Percentiles rank a stretch among this genome's conserved stretches.
phyloP scores from a whole-genome alignment of 2,888 invertebrate genomes.

The Autographa pulchrina region DNA sequence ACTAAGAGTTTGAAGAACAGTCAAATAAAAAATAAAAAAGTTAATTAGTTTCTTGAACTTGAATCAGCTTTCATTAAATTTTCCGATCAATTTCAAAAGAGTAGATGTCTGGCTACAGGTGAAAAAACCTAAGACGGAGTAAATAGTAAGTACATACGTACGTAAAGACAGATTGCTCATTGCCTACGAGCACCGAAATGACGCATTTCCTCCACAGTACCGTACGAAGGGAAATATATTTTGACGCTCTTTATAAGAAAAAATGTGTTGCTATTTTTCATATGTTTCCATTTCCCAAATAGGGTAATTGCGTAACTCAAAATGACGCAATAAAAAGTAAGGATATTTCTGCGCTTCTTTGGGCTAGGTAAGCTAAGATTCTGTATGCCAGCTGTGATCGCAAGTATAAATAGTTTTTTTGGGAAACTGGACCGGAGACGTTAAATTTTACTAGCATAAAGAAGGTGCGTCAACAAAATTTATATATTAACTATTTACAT shows the following conservation, averaged over 20 bases:
- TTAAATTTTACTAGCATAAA: neutral
- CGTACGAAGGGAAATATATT: conserved; percentile 48
- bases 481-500: neutral
- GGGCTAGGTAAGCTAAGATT: neutral
- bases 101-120: conserved; percentile 10
- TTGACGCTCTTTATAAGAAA: conserved; percentile 56
- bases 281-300: conserved; percentile 62
- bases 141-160: conserved; percentile 10
- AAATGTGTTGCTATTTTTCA: conserved; percentile 58
- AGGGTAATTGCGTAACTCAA: conserved; percentile 61
- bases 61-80: neutral
- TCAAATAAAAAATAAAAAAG: neutral
- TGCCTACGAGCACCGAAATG: conserved; percentile 49
- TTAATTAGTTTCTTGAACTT: neutral
- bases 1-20: neutral
- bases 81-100: neutral
- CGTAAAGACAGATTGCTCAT: conserved; percentile 48
- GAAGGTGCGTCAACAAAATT: neutral
- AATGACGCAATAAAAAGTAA: conserved; percentile 56
- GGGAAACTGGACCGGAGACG: neutral
- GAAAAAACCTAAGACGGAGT: conserved; percentile 3
- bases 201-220: conserved; percentile 45
- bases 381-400: neutral
- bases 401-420: neutral
- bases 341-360: conserved; percentile 26